A percentile compares a stretch with the other conserved stretches of the same genome.
phyloP scores from a whole-genome alignment of 2,888 invertebrate species.

The Shargacucullia verbasci region DNA sequence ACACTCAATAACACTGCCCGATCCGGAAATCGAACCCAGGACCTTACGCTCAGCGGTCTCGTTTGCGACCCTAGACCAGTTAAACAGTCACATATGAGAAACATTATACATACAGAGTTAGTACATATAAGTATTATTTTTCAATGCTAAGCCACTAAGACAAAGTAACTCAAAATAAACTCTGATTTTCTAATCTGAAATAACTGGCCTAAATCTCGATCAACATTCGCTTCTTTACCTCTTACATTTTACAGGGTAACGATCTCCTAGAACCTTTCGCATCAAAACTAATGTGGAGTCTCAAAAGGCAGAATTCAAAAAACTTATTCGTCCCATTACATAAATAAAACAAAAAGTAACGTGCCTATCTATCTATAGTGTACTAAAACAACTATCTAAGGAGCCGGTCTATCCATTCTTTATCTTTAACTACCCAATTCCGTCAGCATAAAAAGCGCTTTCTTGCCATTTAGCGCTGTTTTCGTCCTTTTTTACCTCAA shows the following conservation, averaged over 20 bases:
- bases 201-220: constrained; percentile 6
- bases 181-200: no score
- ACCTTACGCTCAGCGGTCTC: no score
- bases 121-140: no score
- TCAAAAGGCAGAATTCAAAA: constrained; percentile 34
- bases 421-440: constrained; percentile 83
- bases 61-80: no score
- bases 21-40: no score
- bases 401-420: constrained; percentile 79
- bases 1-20: no score
- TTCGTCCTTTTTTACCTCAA: constrained; percentile 86
- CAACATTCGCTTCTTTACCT: constrained; percentile 32
- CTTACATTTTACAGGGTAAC: constrained; percentile 9
- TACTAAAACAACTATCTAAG: constrained; percentile 69
- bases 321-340: constrained; percentile 47
- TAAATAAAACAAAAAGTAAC: constrained; percentile 59
- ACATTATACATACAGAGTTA: no score
- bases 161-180: no score
- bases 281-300: constrained; percentile 41
- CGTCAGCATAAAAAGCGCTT: constrained; percentile 84
- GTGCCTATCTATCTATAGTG: constrained; percentile 53
- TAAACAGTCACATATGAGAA: no score
- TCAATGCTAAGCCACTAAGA: no score
- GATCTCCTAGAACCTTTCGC: constrained; percentile 16
- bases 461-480: constrained; percentile 85